Conservation (phyloP, 2,113 vertebrate genomes). For the Formicarius rufipectus region DNA sequence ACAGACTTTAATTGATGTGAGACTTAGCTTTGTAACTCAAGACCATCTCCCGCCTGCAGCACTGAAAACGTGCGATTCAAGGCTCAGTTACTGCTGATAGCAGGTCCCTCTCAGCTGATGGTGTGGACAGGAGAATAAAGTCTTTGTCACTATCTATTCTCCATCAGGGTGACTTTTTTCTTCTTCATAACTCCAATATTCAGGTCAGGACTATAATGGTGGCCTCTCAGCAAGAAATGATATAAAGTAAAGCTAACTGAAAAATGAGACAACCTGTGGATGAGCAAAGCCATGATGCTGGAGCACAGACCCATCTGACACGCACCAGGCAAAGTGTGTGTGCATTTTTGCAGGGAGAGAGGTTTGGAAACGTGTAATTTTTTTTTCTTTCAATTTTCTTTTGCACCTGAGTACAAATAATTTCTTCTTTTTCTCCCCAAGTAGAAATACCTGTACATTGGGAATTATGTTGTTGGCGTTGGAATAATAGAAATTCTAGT, state of each 20-base stretch:
- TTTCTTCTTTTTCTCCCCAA: neutral
- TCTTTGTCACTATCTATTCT: slow-evolving; percentile 73
- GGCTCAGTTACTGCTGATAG: slow-evolving; percentile 77
- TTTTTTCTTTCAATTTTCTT: neutral
- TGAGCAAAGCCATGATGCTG: neutral
- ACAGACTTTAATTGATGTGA: slow-evolving; percentile 75
- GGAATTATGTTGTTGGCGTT: neutral
- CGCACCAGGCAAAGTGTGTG: accelerated
- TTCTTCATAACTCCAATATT: slow-evolving; percentile 51
- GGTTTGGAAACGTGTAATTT: neutral
- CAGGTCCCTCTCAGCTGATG: slow-evolving; percentile 61
- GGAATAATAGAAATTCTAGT: neutral
- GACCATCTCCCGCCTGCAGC: slow-evolving; percentile 67
- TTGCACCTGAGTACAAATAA: neutral
- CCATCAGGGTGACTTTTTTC: slow-evolving; percentile 52
- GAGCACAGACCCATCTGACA: neutral
- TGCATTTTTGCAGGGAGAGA: neutral
- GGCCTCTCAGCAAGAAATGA: neutral
- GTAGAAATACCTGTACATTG: neutral
- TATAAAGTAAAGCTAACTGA: slow-evolving; percentile 28
- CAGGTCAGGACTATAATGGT: slow-evolving; percentile 38
- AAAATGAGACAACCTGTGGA: neutral
- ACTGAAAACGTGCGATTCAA: slow-evolving; percentile 73
- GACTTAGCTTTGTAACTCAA: slow-evolving; percentile 75
- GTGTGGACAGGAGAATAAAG: slow-evolving; percentile 73